phyloP scores from a whole-genome alignment of 2,797 vertebrate species.

The Malurus leucopterus region DNA sequence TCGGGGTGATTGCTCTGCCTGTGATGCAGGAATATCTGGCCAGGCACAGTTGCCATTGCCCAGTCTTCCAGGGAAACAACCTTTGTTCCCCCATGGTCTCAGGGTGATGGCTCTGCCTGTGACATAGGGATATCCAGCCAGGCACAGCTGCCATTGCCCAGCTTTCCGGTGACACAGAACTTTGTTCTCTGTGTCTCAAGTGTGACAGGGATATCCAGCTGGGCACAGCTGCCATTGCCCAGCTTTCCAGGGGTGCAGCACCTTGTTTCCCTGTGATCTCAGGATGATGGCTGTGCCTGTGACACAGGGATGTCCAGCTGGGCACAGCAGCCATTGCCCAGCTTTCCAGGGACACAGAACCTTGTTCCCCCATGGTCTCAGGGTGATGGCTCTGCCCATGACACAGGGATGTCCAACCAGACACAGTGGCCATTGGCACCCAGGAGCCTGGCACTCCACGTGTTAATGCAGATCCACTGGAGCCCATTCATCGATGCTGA shows the following conservation, averaged over 20 bases:
- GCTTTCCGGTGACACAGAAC: too few species aligned
- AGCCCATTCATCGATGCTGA: conserved; percentile 20
- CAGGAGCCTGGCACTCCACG: not conserved
- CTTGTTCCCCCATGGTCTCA: too few species aligned
- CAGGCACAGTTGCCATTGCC: not conserved
- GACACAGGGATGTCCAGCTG: not conserved
- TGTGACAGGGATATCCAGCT: too few species aligned
- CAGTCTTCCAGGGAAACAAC: fast-evolving
- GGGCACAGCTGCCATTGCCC: not conserved
- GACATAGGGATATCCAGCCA: too few species aligned
- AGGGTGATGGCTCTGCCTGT: not conserved
- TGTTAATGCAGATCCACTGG: conserved; percentile 1
- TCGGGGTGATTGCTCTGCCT: not conserved
- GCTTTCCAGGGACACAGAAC: not conserved
- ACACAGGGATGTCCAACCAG: not conserved
- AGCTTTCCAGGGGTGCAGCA: not conserved
- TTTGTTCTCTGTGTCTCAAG: too few species aligned
- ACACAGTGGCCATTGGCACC: not conserved
- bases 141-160: too few species aligned
- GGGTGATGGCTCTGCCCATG: not conserved
- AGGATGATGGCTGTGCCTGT: not conserved
- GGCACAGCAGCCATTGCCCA: not conserved
- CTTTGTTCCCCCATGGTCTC: not conserved
- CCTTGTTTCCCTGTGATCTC: not conserved
- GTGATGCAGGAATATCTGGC: fast-evolving